Conservation (phyloP, 2,888 invertebrate species). For the Priocnemis perturbator region DNA sequence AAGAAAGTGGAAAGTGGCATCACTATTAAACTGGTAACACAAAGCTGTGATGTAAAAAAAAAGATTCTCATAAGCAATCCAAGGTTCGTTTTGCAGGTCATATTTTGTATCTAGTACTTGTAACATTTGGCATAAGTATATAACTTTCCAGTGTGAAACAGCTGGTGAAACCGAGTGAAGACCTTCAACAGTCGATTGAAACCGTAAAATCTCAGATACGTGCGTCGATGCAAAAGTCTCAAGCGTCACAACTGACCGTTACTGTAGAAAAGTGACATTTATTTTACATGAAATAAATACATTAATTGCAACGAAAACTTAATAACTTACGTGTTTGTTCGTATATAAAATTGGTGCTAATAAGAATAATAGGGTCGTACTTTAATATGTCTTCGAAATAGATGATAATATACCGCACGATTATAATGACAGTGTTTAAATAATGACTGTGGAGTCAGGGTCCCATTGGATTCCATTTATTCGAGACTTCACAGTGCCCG, state of each 20-base stretch:
- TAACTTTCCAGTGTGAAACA: constrained; percentile 56
- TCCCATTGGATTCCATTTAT: constrained; percentile 63
- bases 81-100: constrained; percentile 51
- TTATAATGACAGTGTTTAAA: constrained; percentile 42
- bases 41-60: constrained; percentile 54
- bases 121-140: background rate
- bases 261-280: constrained; percentile 10
- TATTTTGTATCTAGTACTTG: background rate
- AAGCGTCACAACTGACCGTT: background rate
- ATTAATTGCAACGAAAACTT: background rate
- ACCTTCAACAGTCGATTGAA: constrained; percentile 62
- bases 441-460: constrained; percentile 63
- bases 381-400: no score
- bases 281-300: constrained; percentile 36
- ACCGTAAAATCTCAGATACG: constrained; percentile 62
- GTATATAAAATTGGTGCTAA: background rate
- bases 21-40: constrained; percentile 60
- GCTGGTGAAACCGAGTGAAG: constrained; percentile 60
- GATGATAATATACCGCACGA: no score
- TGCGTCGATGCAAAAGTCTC: constrained; percentile 57
- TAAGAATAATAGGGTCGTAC: no score
- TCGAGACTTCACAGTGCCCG: constrained; percentile 47
- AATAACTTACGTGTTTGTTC: constrained; percentile 9
- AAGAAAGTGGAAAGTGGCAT: constrained; percentile 64
- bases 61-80: constrained; percentile 65